phyloP scores from a whole-genome alignment of 2,888 invertebrate species.

The Omphaloscelis lunosa region DNA sequence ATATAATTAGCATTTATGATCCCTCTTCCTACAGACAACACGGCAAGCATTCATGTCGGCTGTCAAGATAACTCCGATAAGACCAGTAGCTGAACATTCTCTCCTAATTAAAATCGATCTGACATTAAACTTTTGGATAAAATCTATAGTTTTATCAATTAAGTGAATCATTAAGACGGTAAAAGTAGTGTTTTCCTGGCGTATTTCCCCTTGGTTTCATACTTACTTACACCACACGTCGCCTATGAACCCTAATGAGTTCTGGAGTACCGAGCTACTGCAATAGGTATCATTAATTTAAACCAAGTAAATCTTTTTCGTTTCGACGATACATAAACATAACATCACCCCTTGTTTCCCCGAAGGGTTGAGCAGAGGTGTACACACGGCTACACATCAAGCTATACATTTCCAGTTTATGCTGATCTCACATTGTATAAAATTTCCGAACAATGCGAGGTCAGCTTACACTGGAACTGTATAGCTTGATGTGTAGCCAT shows the following conservation, averaged over 20 bases:
- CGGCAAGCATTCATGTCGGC: conserved; percentile 28
- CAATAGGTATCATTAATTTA: conserved; percentile 2
- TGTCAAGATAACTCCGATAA: conserved; percentile 39
- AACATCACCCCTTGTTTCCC: too few relatives aligned
- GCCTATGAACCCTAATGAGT: background rate
- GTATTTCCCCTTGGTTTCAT: conserved; percentile 2
- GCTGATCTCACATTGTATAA: too few relatives aligned
- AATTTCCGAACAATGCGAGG: too few relatives aligned
- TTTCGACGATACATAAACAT: background rate
- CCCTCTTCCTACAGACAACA: conserved; percentile 3
- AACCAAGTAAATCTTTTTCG: background rate
- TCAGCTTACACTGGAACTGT: too few relatives aligned
- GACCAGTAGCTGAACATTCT: conserved; percentile 45
- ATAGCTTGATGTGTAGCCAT: too few relatives aligned
- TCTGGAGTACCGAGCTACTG: background rate
- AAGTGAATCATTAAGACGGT: conserved; percentile 30
- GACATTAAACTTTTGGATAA: conserved; percentile 38
- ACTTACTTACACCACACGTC: background rate
- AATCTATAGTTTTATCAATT: conserved; percentile 41
- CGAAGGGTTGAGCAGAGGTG: too few relatives aligned
- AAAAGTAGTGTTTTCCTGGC: conserved; percentile 6
- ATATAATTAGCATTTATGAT: conserved; percentile 5
- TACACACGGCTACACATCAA: too few relatives aligned
- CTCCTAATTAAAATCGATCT: conserved; percentile 52
- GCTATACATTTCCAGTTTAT: too few relatives aligned